Conservation (phyloP, 2,113 vertebrate species). For the Podarcis raffonei region DNA sequence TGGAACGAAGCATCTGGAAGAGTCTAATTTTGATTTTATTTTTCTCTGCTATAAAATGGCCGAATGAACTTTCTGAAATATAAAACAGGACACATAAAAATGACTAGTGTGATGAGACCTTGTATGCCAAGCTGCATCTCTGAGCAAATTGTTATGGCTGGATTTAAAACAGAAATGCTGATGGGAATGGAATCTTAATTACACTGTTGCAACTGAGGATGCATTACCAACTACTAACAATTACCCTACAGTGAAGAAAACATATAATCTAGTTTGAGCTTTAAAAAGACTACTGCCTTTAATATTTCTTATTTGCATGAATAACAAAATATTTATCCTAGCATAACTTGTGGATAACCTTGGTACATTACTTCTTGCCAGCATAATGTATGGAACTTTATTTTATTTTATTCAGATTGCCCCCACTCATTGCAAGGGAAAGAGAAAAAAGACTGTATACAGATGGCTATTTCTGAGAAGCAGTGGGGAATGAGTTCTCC, state of each 20-base stretch:
- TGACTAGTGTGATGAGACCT: conserved; percentile 17
- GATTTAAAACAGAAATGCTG: conserved; percentile 28
- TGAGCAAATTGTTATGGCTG: conserved; percentile 14
- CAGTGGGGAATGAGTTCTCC: neutral
- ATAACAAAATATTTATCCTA: neutral
- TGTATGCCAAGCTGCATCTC: conserved; percentile 7
- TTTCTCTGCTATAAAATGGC: conserved; percentile 12
- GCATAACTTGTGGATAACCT: neutral
- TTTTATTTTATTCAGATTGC: neutral
- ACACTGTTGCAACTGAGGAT: neutral
- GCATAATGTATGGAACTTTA: neutral
- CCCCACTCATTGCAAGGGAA: neutral
- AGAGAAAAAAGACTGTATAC: neutral
- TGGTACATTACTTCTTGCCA: neutral
- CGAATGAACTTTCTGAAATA: conserved; percentile 32
- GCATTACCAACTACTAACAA: conserved; percentile 7
- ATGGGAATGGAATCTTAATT: conserved; percentile 33
- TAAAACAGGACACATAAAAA: conserved; percentile 35
- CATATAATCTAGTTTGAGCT: neutral
- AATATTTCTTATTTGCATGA: neutral
- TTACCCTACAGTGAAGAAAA: conserved; percentile 11
- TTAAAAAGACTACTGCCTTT: neutral
- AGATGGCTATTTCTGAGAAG: neutral
- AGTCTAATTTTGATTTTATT: conserved; percentile 25
- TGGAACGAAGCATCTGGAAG: conserved; percentile 3